These are phyloP conservation scores for Scaeva pyrastri DNA, from an alignment of 2,888 invertebrate species.

Conservation along the genomic window DNA sequence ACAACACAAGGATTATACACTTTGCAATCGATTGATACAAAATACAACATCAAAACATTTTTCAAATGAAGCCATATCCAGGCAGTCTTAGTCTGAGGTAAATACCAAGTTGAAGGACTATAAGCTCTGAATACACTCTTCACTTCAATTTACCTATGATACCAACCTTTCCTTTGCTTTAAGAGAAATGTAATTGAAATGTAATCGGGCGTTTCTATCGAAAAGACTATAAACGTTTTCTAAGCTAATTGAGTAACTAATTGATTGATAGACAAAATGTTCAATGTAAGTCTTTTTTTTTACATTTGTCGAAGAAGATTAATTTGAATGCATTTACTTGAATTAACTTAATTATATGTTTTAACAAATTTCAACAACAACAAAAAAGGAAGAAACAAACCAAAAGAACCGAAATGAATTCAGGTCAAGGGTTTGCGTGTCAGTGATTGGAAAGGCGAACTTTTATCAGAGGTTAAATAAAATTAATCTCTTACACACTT, in stretches of 20 bases:
- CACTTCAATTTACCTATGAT: background rate
- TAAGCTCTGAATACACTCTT: background rate
- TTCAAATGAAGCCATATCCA: conserved; percentile 50
- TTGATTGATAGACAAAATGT: conserved; percentile 23
- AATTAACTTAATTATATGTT: conserved; percentile 16
- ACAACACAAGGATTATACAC: background rate
- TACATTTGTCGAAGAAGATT: conserved; percentile 2
- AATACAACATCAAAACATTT: conserved; percentile 5
- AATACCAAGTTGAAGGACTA: conserved; percentile 31
- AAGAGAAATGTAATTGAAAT: conserved; percentile 38
- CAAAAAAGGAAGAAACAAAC: background rate
- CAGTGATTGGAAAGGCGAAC: background rate
- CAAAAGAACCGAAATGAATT: background rate
- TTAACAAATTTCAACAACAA: background rate
- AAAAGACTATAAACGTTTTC: conserved; percentile 4
- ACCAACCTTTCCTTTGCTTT: background rate
- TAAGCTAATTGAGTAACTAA: conserved; percentile 44
- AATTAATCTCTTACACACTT: background rate
- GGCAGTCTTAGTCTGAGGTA: conserved; percentile 14
- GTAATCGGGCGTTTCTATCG: background rate
- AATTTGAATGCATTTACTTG: conserved; percentile 23
- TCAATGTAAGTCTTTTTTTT: conserved; percentile 20
- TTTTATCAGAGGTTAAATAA: background rate
- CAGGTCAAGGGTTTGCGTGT: conserved; percentile 31
- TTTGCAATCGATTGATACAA: conserved; percentile 27